Base-by-base conservation (phyloP, 2,797 vertebrate genomes). In the Helarctos malayanus region DNA sequence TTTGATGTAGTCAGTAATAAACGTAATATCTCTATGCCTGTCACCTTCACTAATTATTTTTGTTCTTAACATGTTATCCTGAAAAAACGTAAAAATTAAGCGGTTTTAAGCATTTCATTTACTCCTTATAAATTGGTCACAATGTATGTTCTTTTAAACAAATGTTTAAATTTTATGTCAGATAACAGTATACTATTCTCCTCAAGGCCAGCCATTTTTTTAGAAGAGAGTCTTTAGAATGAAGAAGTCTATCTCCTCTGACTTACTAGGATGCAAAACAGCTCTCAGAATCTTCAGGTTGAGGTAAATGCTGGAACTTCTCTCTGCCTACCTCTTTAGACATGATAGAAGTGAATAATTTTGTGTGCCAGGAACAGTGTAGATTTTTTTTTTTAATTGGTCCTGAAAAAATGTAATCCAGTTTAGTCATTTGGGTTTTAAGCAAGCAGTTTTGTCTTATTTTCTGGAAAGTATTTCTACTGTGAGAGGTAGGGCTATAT, bases 321-420 rank as follows among this genome's bases (percentile, higher is more conserved):
- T 96, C 75, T 98, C 96, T 98, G 91, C 87, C 91, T 97, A 93
- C 93, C 97, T 98, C 98, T 98, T 96, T 98, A 97, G 97, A 98
- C 65, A 91, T 98, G 96, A 97, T 96, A 98, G 97, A 98, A 97
- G 73, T 95, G 85, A 97, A 69, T 89, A 85, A 86, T 69, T 93
- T 98, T 91, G 57, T 84, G 88, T 98, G 92, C 90, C 94, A 98
- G 94, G 83, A 96, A 98, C 80, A 97, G 52, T 98, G 88, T 92
- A 96, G 14, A 78, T 98, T 63, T 97, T 98, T 63, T n/a, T 97
- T 98, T 95, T 89, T 1, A 41, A 41, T 97, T 96, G 87, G 97
- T 35, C 65, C 94, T 95, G 91, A 96, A 76, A 71, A 97, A 92
- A 96, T 65, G 78, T 88, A 86, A 52, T 79, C 0, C 0, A 96